Percentiles rank a stretch among this genome's conserved stretches.
Evolutionary conservation across 1,140 invertebrate species (phyloP).

Genomic region (Colletes latitarsis): DNA sequence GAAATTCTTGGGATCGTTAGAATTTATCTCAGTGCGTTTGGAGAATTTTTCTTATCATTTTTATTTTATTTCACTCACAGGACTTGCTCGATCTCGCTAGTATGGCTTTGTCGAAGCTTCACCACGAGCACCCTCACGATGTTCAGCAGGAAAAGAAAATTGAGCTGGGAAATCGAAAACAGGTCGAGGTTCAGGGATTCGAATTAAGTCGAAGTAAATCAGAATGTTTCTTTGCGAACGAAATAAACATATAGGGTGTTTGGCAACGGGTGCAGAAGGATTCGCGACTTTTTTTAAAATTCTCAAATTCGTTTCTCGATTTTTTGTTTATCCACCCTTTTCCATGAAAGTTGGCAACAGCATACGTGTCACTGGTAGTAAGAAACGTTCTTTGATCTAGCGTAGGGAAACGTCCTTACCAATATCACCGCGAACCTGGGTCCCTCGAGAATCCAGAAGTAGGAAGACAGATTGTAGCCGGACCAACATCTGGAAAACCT

Average conservation of each 20-base stretch:
- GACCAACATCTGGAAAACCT: constrained; percentile 88
- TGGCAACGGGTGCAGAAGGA: no score
- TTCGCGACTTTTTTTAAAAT: no score
- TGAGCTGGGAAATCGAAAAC: constrained; percentile 84
- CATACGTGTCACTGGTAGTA: no score
- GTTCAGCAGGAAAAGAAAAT: constrained; percentile 91
- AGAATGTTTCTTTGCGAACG: no score
- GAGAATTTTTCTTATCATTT: no score
- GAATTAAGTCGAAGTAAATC: no score
- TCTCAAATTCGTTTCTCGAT: no score
- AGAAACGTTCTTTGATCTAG: no score
- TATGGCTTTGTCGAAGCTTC: constrained; percentile 89
- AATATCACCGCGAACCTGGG: constrained; percentile 89
- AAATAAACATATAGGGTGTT: no score
- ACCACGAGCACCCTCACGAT: constrained; percentile 92
- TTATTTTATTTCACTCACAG: constrained; percentile 82
- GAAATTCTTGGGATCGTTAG: not conserved
- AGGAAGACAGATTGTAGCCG: constrained; percentile 89
- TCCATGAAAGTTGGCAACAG: no score
- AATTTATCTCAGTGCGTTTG: not conserved
- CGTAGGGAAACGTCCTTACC: constrained; percentile 79
- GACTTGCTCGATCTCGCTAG: constrained; percentile 90
- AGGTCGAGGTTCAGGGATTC: not conserved
- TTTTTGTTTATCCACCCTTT: no score
- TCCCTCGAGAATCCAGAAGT: constrained; percentile 94